Evolutionary conservation across 2,797 vertebrate species (phyloP), one percentile per base, ranked within the genome.

Genomic region (Tolypeutes matacus): DNA sequence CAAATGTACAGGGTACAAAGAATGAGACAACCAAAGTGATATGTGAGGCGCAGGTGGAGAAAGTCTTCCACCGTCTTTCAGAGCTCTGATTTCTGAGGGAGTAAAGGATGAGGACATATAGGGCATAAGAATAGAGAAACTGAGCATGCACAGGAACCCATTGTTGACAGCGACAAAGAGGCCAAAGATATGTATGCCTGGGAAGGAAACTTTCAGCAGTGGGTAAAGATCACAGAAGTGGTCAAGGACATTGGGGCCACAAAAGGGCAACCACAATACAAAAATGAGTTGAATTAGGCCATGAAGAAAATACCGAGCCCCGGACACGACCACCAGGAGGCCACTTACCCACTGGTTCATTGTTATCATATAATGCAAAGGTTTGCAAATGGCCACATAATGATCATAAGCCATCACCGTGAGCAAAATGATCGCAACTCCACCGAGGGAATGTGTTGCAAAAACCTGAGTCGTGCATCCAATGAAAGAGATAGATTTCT

Each of bases 361-460:
- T 20, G 53, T 56, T 17, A 20, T 21, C 53, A 20, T 56, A 18
- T 56, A 56, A 17, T 56, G 53, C 53, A 56, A 13, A 18, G 53
- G 53, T 96, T 93, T 93, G 18, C 86, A 93, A 49, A 95, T 91
- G 83, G 93, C 83, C 76, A 87, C 76, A 0, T 76, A 87, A 15
- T 27, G n/a, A 13, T 92, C 90, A 78, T 70, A 92, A 7, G 69
- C 85, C 94, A 92, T 83, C 8, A n/a, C 46, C 7, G 29, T 46
- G 27, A 76, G 27, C 46, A 76, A 17, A 42, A 76, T 51, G 4
- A 86, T 56, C 25, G 73, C 49, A 76, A 46, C 27, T 49, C 6
- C 46, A 31, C 46, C 46, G 97, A 76, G 53, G 53, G 21, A 56
- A 56, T 56, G 53, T 5, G 15, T 56, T 20, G 17, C 18, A 56